Evolutionary conservation across 2,113 vertebrate genomes (phyloP).

Genomic region (Halcyon senegalensis): DNA sequence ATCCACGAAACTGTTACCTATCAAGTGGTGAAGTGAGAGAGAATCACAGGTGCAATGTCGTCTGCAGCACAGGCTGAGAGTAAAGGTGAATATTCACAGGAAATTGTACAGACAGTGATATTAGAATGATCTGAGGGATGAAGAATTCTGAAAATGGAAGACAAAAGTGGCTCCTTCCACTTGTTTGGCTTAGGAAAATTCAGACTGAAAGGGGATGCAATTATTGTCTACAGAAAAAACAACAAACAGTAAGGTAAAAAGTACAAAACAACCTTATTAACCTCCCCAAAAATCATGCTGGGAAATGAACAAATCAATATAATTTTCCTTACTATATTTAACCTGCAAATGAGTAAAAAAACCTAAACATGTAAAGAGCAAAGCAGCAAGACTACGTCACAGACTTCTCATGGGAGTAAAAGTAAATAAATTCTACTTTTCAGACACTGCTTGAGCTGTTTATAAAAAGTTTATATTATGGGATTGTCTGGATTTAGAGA

Average conservation of each 20-base stretch:
- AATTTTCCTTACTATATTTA: not conserved
- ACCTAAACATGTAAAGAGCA: not conserved
- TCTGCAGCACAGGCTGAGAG: not conserved
- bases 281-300: not conserved
- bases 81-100: not conserved
- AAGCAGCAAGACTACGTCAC: not conserved
- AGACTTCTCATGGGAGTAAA: not conserved
- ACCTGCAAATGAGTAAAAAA: not conserved
- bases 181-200: not conserved
- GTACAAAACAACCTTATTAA: accelerated
- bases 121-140: not conserved
- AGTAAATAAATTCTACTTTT: not conserved
- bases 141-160: not conserved
- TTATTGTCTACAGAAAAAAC: not conserved
- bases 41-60: accelerated
- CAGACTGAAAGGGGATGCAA: not conserved
- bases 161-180: accelerated
- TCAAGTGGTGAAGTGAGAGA: not conserved
- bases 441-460: not conserved
- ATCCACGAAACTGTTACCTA: not conserved
- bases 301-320: not conserved
- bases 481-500: not conserved
- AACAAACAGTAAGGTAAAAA: not conserved
- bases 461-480: not conserved
- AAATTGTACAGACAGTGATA: not conserved